Percentiles rank a stretch among this genome's conserved stretches.
Evolutionary conservation across 2,888 invertebrate genomes (phyloP).

Genomic region (Theretra japonica): DNA sequence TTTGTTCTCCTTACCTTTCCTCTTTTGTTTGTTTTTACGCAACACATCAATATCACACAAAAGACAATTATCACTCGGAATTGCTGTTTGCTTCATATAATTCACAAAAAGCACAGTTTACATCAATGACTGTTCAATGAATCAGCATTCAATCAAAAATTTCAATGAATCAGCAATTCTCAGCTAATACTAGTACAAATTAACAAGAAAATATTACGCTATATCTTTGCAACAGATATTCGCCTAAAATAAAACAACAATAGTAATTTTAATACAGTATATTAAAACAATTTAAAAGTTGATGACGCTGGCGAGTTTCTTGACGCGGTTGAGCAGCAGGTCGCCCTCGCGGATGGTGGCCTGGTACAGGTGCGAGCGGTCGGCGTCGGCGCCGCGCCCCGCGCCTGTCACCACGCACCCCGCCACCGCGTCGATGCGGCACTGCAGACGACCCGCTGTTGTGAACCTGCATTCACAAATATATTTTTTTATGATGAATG

Average conservation of each 20-base stretch:
- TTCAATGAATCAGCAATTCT: too few relatives aligned
- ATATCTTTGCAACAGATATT: too few relatives aligned
- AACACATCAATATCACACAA: neutral
- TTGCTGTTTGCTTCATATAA: too few relatives aligned
- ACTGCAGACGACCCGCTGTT: constrained; percentile 97
- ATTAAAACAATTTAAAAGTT: constrained; percentile 90
- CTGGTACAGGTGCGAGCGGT: constrained; percentile 92
- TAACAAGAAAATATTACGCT: neutral
- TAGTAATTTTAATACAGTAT: constrained; percentile 21
- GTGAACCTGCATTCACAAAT: constrained; percentile 89
- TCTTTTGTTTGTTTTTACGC: constrained; percentile 49
- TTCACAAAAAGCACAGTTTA: too few relatives aligned
- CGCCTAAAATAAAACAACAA: neutral
- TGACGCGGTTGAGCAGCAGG: constrained; percentile 97
- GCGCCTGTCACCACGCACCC: constrained; percentile 96
- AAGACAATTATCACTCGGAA: too few relatives aligned
- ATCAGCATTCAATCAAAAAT: too few relatives aligned
- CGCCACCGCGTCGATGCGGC: constrained; percentile 98
- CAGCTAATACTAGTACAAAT: too few relatives aligned
- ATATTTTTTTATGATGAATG: too few relatives aligned
- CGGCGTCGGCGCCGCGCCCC: constrained; percentile 80
- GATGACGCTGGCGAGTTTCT: constrained; percentile 99
- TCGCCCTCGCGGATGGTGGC: constrained; percentile 99
- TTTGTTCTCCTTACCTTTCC: constrained; percentile 70
- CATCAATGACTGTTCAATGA: too few relatives aligned